A percentile compares a stretch with the other conserved stretches of the same genome.
These are phyloP conservation scores for Sebastes fasciatus DNA, from an alignment of 2,113 vertebrate genomes.

Conservation along the genomic window DNA sequence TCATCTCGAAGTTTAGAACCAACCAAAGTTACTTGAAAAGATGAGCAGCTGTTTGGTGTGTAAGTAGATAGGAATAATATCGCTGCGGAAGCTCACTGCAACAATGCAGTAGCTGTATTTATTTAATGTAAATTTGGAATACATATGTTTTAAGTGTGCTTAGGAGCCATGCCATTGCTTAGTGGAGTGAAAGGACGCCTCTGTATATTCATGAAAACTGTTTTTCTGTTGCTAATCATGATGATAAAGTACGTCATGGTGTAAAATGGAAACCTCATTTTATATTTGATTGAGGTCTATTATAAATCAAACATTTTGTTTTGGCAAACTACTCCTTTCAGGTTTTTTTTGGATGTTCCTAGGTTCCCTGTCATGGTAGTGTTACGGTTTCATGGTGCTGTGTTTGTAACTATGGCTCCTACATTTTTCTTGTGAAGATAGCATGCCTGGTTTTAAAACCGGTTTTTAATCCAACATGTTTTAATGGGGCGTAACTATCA, in stretches of 20 bases:
- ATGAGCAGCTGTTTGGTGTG: slow-evolving; percentile 44
- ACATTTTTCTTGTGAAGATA: slow-evolving; percentile 35
- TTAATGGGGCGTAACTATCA: slow-evolving; percentile 36
- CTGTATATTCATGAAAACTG: slow-evolving; percentile 29
- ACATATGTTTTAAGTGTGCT: slow-evolving; percentile 24
- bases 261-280: slow-evolving; percentile 39
- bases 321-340: slow-evolving; percentile 15
- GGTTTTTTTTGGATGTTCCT: slow-evolving; percentile 46
- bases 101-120: slow-evolving; percentile 62
- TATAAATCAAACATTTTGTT: slow-evolving; percentile 16
- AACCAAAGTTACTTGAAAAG: slow-evolving; percentile 69
- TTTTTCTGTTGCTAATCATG: slow-evolving; percentile 17
- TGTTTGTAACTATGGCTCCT: slow-evolving; percentile 63
- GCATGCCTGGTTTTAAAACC: slow-evolving; percentile 65
- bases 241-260: background rate
- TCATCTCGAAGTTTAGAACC: slow-evolving; percentile 30
- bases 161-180: slow-evolving; percentile 31
- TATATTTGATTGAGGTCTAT: slow-evolving; percentile 36
- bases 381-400: slow-evolving; percentile 60
- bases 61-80: background rate
- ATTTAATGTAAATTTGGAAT: slow-evolving; percentile 66
- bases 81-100: slow-evolving; percentile 40
- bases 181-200: background rate
- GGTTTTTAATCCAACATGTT: slow-evolving; percentile 31
- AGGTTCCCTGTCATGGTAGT: slow-evolving; percentile 18